A percentile compares a stretch with the other conserved stretches of the same genome.
These are phyloP conservation scores for Neodontobutis hainanensis DNA, from an alignment of 2,113 vertebrate genomes.

Conservation along the genomic window DNA sequence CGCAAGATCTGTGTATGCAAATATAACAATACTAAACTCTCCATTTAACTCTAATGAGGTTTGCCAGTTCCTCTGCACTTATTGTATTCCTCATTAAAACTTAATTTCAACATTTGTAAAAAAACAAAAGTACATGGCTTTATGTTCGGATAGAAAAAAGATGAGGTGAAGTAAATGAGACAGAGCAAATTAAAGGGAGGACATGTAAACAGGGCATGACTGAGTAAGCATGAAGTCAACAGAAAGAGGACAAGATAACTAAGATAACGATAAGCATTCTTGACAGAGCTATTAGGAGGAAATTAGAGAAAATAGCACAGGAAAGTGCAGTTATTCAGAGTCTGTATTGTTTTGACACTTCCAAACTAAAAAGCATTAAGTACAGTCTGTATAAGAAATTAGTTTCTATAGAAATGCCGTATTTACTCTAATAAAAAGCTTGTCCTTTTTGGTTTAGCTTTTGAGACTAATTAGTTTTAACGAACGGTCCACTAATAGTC, in stretches of 20 bases:
- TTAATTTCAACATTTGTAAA: not conserved
- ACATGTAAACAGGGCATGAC: constrained; percentile 13
- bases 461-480: no score
- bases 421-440: no score
- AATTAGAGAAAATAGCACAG: not conserved
- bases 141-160: not conserved
- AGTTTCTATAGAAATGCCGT: no score
- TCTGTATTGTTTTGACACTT: not conserved
- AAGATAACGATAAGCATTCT: constrained; percentile 7
- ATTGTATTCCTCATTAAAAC: no score
- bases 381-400: no score
- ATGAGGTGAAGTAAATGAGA: constrained; percentile 8
- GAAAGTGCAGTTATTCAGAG: not conserved
- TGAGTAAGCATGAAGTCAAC: constrained; percentile 21
- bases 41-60: not conserved
- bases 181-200: constrained; percentile 13
- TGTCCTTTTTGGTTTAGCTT: no score
- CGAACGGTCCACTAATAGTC: no score
- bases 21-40: not conserved
- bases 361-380: not conserved
- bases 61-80: no score
- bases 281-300: not conserved
- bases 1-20: not conserved
- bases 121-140: no score
- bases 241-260: constrained; percentile 3